Conservation (phyloP, 2,888 invertebrate species). For the Cephalotes varians region DNA sequence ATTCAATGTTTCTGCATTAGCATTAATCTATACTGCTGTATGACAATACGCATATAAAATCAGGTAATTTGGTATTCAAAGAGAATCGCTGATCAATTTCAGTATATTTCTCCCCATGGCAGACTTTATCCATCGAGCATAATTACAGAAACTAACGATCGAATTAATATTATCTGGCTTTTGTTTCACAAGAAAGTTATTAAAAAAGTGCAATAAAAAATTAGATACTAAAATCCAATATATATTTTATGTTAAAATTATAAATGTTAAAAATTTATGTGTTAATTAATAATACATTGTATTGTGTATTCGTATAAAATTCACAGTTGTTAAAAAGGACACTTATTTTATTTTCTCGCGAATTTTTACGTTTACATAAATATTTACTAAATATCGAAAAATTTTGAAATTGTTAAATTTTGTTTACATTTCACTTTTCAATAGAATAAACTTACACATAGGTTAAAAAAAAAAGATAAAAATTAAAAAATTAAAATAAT, state of each 20-base stretch:
- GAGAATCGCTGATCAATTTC: background rate
- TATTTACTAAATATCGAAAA: background rate
- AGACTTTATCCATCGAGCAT: background rate
- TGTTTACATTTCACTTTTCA: background rate
- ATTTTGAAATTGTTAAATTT: background rate
- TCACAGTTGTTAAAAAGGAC: background rate
- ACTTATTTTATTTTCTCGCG: background rate
- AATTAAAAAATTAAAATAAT: background rate
- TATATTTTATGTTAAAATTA: background rate
- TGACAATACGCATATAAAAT: background rate
- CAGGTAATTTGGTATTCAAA: constrained; percentile 22
- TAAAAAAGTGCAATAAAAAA: background rate
- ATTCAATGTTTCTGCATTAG: background rate
- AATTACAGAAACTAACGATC: background rate
- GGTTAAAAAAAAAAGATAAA: background rate
- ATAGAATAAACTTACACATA: background rate
- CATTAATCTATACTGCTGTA: background rate
- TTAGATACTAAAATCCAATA: background rate
- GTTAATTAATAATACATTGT: background rate
- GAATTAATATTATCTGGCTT: background rate
- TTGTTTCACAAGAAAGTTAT: background rate
- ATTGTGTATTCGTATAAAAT: background rate
- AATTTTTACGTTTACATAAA: background rate
- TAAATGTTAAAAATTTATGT: background rate
- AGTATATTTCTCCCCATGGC: background rate